Evolutionary conservation across 2,797 vertebrate species (phyloP).

Genomic region (Australoheros facetus): DNA sequence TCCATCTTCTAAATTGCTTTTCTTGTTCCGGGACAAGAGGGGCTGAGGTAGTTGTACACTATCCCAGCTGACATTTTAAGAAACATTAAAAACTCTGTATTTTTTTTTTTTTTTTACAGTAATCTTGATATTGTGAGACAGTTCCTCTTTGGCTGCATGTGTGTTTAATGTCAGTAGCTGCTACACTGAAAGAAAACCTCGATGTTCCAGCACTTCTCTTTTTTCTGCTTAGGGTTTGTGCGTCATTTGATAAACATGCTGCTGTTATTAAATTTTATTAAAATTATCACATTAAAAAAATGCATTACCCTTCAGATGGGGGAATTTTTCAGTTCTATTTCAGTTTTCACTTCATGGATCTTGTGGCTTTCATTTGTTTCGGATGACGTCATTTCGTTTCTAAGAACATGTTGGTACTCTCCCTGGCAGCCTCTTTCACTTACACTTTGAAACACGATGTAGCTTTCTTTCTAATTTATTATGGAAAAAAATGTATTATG

Average conservation of each 20-base stretch:
- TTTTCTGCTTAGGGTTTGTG: background rate
- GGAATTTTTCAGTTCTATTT: background rate
- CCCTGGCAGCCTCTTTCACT: background rate
- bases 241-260: background rate
- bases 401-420: background rate
- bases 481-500: background rate
- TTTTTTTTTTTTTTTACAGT: no score
- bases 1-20: fast-evolving
- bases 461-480: background rate
- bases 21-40: fast-evolving
- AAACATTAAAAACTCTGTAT: no score
- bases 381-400: background rate
- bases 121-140: background rate
- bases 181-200: background rate
- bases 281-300: background rate
- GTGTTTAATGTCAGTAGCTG: background rate
- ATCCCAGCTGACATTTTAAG: background rate
- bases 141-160: background rate
- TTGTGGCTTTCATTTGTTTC: background rate
- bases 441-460: background rate
- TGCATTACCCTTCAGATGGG: background rate
- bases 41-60: fast-evolving
- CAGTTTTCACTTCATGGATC: background rate
- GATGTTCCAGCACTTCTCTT: background rate
- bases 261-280: background rate